A percentile compares a stretch with the other conserved stretches of the same genome.
Conservation (phyloP, 1,140 invertebrate species). For the Nebria ingens region DNA sequence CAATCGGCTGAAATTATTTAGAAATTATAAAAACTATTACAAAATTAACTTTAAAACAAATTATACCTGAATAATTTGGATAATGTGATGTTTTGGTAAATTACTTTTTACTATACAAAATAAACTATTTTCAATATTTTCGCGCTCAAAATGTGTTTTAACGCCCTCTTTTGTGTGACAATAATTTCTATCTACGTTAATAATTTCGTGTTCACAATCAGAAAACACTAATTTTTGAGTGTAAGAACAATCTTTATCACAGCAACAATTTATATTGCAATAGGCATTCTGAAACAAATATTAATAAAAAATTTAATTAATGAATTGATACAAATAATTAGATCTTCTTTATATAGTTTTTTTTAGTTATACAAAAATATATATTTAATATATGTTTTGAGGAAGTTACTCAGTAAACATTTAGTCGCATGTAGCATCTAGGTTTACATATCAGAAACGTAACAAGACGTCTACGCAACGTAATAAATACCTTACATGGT, state of each 20-base stretch:
- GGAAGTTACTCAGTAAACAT: too few relatives aligned
- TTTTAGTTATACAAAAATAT: too few relatives aligned
- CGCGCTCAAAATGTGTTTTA: slow-evolving; percentile 24
- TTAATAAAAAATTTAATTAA: background rate
- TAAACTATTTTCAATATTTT: slow-evolving; percentile 35
- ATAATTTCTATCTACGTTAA: slow-evolving; percentile 28
- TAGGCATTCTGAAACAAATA: slow-evolving; percentile 36
- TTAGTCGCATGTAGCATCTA: too few relatives aligned
- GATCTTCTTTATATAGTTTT: too few relatives aligned
- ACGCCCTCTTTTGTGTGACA: slow-evolving; percentile 31
- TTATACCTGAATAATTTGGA: slow-evolving; percentile 26
- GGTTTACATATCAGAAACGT: too few relatives aligned
- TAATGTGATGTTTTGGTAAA: slow-evolving; percentile 33
- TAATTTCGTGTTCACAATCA: slow-evolving; percentile 34
- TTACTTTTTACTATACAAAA: slow-evolving; percentile 51
- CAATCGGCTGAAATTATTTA: slow-evolving; percentile 12
- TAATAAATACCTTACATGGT: too few relatives aligned
- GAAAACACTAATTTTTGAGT: slow-evolving; percentile 45
- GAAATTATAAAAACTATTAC: slow-evolving; percentile 2
- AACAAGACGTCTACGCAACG: too few relatives aligned
- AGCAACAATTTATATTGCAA: slow-evolving; percentile 70
- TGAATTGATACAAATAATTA: too few relatives aligned
- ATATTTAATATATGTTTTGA: too few relatives aligned
- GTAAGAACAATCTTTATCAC: slow-evolving; percentile 54
- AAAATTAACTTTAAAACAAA: slow-evolving; percentile 13